Base-by-base conservation (phyloP, 2,888 invertebrate genomes). In the Agrotis puta region DNA sequence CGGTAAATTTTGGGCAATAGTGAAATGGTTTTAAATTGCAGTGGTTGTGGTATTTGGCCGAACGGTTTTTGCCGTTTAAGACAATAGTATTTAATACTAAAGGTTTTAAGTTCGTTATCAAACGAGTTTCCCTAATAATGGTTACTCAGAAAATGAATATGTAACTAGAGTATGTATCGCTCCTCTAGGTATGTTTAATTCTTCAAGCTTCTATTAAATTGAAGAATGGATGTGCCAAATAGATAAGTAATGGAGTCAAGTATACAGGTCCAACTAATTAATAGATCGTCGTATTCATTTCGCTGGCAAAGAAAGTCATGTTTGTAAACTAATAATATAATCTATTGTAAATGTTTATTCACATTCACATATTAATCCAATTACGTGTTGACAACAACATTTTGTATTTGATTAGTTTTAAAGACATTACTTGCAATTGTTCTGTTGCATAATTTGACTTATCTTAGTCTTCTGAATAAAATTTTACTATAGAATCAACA, bases 321-420 rank as follows among this genome's bases (percentile, higher is more conserved):
- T 83, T 75, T 57, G 79, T 69, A 48, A 64, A 77, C 68, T 84
- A 83, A 85, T 85, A 85, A 89, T 89, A 85, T 85, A 85, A 89
- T 89, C 89, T 84, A 68, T 70, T 77, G 82, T 85, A 77, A 89
- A 88, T 85, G 74, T 82, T 85, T 78, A 47, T 70, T 66, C 53
- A 79, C 78, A 84, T 85, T 85, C 81, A 86, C 82, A 80, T 77
- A 84, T 81, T 81, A 70, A 74, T 83, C 77, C 67, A 81, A 80
- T 81, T 84, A 84, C 56, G 72, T 70, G 51, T 76, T 74, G n/a
- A 47, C 69, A 51, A 69, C 74, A 33, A 43, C 53, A 53, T 59
- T 24, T 77, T 59, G 24, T 63, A 39, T 27, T 43, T 62, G 11
- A 13, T 27, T 27, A 57, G 20, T 51, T 47, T 68, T 58, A 43